Base-by-base conservation (phyloP, 2,113 vertebrate genomes). In the Indri indri region DNA sequence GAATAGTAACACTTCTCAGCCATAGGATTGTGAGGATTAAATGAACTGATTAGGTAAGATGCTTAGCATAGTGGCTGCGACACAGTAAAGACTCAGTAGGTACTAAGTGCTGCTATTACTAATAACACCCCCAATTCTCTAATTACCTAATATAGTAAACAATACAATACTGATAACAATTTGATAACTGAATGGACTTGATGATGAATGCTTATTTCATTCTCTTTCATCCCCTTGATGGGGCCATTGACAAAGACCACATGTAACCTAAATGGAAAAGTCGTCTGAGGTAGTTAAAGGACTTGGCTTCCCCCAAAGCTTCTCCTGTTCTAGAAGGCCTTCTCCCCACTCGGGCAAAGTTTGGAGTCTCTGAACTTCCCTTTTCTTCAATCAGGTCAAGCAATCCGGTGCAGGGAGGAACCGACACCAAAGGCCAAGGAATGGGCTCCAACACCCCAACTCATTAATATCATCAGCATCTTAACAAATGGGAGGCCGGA, bases 401-500 rank as follows among this genome's bases (percentile, higher is more conserved):
- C 63, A 92, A 90, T 97, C 97, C 93, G 74, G 52, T 93, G 97
- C 96, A 97, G 97, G 97, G 95, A 96, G 98, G 63, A 97, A 95
- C 88, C 92, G 87, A 96, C 89, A 96, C 93, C 40, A 79, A 91
- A 98, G 96, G 98, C 98, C 98, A 98, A 97, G 95, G 98, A 89
- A 96, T 88, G 97, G 98, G 97, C 96, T 98, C 65, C 88, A 90
- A 95, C 97, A 97, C 98, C 97, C 96, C 96, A 98, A 95, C 97
- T 98, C 98, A 98, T 99, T 98, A 98, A 98, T 98, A 98, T 98
- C 97, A 82, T 98, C 99, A 98, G 98, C 99, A 87, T 93, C 95
- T 97, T 98, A 98, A 99, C 99, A 99, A 99, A 99, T 99, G 98
- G 98, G 97, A 99, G 98, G 98, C 91, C 83, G 97, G 98, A 98